Evolutionary conservation across 1,140 invertebrate genomes (phyloP).

Genomic region (Aleiodes sp.): DNA sequence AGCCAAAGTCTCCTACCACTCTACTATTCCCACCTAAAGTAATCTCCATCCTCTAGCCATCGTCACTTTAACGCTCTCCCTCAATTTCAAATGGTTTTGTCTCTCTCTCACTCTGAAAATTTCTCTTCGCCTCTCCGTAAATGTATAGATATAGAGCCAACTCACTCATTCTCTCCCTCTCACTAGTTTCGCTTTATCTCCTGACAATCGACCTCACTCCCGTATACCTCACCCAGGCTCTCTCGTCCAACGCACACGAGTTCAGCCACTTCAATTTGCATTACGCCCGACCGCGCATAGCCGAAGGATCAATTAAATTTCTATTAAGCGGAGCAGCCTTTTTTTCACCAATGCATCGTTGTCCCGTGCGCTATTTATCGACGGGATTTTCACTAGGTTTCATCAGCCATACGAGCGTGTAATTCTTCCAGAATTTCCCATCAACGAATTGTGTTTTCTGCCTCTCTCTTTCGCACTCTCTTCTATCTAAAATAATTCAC

Average conservation of each 20-base stretch:
- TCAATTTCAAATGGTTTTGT: background rate
- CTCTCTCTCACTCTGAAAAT: background rate
- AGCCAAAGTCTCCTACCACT: background rate
- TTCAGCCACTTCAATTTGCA: constrained; percentile 57
- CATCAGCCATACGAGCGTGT: background rate
- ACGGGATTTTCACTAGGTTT: background rate
- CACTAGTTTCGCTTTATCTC: constrained; percentile 26
- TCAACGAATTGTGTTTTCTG: background rate
- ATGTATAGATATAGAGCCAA: background rate
- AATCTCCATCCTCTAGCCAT: constrained; percentile 10
- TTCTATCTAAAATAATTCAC: too few species aligned
- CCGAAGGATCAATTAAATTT: constrained; percentile 65
- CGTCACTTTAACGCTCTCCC: constrained; percentile 22
- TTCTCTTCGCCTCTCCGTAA: background rate
- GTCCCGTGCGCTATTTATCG: constrained; percentile 10
- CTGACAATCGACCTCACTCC: constrained; percentile 22
- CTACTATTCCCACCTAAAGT: background rate
- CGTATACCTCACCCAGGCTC: background rate
- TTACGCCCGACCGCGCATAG: constrained; percentile 58
- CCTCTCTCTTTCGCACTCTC: too few species aligned
- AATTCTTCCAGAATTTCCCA: constrained; percentile 2
- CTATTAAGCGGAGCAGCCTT: constrained; percentile 59
- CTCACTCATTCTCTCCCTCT: constrained; percentile 8
- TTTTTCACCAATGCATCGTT: constrained; percentile 42
- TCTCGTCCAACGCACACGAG: constrained; percentile 39